A percentile compares a stretch with the other conserved stretches of the same genome.
phyloP scores from a whole-genome alignment of 1,140 invertebrate genomes.

The Campoletis sonorensis region DNA sequence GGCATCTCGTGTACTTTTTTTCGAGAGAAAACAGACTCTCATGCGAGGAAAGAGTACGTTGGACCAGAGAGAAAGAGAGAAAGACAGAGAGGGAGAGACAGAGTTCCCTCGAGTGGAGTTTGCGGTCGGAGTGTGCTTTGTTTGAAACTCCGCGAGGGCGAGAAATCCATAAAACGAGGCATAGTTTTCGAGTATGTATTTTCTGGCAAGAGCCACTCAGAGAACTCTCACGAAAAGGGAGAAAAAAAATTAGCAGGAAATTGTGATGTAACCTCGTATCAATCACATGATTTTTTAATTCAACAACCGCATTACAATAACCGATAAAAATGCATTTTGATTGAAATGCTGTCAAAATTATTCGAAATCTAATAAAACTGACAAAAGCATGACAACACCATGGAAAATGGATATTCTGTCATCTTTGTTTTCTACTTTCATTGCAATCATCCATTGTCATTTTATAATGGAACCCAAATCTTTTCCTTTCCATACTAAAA shows the following conservation, averaged over 20 bases:
- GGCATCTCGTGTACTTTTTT: neutral
- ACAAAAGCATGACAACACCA: no score
- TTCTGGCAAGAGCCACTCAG: neutral
- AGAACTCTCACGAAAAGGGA: neutral
- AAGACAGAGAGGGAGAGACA: neutral
- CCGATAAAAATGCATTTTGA: neutral
- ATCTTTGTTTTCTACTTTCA: no score
- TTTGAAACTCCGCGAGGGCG: conserved; percentile 6
- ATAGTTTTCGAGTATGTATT: conserved; percentile 19
- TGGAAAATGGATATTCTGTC: no score
- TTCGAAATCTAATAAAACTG: no score
- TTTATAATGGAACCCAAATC: no score
- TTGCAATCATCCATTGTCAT: no score
- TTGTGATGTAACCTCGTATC: neutral
- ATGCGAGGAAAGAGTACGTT: neutral
- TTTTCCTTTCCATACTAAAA: no score
- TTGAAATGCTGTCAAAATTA: neutral
- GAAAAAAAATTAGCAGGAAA: neutral
- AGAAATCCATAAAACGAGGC: neutral
- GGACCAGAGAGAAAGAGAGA: neutral
- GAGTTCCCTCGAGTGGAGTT: neutral
- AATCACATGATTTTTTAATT: neutral
- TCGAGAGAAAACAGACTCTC: neutral
- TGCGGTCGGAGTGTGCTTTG: neutral
- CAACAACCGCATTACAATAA: neutral